Conservation (phyloP, 2,797 vertebrate species). For the Semaprochilodus insignis region DNA sequence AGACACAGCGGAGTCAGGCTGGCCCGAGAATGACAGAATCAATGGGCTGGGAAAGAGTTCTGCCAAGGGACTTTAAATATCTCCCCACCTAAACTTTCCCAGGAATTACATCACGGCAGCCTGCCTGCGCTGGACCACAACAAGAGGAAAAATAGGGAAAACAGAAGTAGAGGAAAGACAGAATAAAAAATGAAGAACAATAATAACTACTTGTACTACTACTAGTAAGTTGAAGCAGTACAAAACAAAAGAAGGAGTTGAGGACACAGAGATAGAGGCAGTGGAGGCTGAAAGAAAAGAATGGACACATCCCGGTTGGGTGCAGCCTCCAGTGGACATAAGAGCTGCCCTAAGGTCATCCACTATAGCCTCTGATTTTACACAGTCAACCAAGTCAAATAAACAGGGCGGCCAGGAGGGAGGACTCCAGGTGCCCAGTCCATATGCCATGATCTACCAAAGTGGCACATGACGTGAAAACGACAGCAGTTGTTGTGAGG, state of each 20-base stretch:
- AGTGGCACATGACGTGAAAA: slow-evolving; percentile 32
- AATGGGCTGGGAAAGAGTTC: slow-evolving; percentile 79
- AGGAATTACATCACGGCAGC: slow-evolving; percentile 78
- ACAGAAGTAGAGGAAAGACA: neutral
- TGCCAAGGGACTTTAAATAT: slow-evolving; percentile 77
- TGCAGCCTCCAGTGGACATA: slow-evolving; percentile 57
- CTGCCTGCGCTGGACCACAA: slow-evolving; percentile 59
- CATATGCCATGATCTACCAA: slow-evolving; percentile 59
- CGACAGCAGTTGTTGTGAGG: slow-evolving; percentile 56
- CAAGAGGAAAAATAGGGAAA: slow-evolving; percentile 27
- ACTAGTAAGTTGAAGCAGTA: neutral
- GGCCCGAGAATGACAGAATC: slow-evolving; percentile 81
- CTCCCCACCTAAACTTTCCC: slow-evolving; percentile 78
- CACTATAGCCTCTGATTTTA: slow-evolving; percentile 73
- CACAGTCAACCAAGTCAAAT: slow-evolving; percentile 76
- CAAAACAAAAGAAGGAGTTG: neutral
- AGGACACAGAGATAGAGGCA: slow-evolving; percentile 46
- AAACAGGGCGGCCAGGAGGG: slow-evolving; percentile 62
- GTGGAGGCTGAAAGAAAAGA: slow-evolving; percentile 29
- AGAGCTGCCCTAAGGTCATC: slow-evolving; percentile 75
- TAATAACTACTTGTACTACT: neutral
- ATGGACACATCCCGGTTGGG: slow-evolving; percentile 53
- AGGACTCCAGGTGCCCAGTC: slow-evolving; percentile 63
- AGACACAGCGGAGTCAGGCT: slow-evolving; percentile 83
- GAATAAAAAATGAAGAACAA: neutral